Conservation (phyloP, 1,140 invertebrate genomes). For the Zaprionus ghesquierei region DNA sequence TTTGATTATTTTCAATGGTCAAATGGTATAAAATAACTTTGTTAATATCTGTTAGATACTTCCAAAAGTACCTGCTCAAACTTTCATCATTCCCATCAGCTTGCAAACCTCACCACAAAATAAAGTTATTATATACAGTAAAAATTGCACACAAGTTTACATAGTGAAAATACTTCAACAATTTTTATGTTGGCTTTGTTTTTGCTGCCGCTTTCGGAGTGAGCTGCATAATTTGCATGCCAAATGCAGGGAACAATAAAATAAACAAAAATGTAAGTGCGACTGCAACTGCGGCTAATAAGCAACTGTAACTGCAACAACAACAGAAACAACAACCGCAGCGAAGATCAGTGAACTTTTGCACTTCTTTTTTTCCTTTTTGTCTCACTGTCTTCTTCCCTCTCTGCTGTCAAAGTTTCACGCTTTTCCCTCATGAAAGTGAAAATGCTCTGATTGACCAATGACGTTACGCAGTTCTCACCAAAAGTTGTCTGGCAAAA, state of each 20-base stretch:
- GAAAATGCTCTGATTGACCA: constrained; percentile 37
- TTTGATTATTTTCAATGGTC: no score
- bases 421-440: constrained; percentile 52
- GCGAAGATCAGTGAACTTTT: constrained; percentile 66
- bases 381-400: background rate
- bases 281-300: constrained; percentile 50
- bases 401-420: background rate
- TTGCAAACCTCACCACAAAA: constrained; percentile 24
- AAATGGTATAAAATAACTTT: no score
- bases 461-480: constrained; percentile 35
- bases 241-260: constrained; percentile 68
- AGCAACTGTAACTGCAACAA: constrained; percentile 38
- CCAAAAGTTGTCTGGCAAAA: constrained; percentile 23
- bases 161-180: constrained; percentile 72
- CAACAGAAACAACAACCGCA: constrained; percentile 7
- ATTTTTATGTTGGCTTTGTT: constrained; percentile 54
- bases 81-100: background rate
- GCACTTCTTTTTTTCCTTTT: constrained; percentile 2
- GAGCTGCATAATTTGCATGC: constrained; percentile 67
- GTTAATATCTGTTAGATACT: no score
- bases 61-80: no score
- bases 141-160: constrained; percentile 26
- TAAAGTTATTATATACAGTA: constrained; percentile 61
- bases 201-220: constrained; percentile 20
- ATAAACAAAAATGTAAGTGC: constrained; percentile 63